Evolutionary conservation across 2,888 invertebrate species (phyloP).

Genomic region (Thalpophila matura): DNA sequence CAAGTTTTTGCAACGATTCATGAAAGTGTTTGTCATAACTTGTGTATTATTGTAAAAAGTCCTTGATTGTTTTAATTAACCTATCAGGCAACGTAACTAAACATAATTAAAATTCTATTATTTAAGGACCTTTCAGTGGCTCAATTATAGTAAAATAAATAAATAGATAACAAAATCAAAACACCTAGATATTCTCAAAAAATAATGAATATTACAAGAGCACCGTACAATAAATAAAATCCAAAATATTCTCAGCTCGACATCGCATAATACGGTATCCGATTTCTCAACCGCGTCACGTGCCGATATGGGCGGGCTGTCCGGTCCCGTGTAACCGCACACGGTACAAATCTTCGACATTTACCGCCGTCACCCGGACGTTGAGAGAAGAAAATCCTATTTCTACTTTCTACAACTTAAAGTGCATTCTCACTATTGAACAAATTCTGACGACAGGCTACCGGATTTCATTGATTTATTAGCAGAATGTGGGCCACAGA

Average conservation of each 20-base stretch:
- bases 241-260: conserved; percentile 24
- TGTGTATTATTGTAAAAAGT: too few relatives aligned
- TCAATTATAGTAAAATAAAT: too few relatives aligned
- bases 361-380: conserved; percentile 37
- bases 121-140: too few relatives aligned
- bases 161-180: too few relatives aligned
- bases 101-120: too few relatives aligned
- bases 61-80: too few relatives aligned
- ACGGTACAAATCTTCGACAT: conserved; percentile 54
- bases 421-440: conserved; percentile 33
- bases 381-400: conserved; percentile 44
- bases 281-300: conserved; percentile 42
- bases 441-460: neutral
- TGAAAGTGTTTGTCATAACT: too few relatives aligned
- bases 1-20: too few relatives aligned
- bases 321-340: conserved; percentile 45
- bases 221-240: conserved; percentile 15
- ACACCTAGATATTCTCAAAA: too few relatives aligned
- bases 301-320: conserved; percentile 45
- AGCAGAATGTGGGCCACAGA: neutral
- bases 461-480: conserved; percentile 19
- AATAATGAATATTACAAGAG: too few relatives aligned
- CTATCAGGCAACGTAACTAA: too few relatives aligned
- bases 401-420: conserved; percentile 30
- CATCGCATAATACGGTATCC: conserved; percentile 41